Percentiles rank a stretch among this genome's conserved stretches.
These are phyloP conservation scores for Notechis scutatus DNA, from an alignment of 2,113 vertebrate genomes.

Conservation along the genomic window DNA sequence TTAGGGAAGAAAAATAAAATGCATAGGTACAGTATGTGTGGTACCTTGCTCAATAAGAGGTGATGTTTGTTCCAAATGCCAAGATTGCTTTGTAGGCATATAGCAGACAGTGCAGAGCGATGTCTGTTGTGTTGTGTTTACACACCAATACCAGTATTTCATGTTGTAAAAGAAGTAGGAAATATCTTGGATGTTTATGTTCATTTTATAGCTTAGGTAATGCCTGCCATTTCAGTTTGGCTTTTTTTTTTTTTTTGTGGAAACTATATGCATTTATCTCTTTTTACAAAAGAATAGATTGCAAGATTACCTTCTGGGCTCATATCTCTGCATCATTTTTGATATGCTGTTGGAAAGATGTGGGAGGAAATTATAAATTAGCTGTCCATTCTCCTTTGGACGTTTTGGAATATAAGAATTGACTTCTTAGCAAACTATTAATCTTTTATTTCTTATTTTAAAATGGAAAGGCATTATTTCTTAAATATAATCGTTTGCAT, in stretches of 20 bases:
- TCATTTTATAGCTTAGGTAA: not conserved
- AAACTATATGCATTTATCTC: not conserved
- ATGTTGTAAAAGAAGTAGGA: not conserved
- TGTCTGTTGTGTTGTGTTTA: not conserved
- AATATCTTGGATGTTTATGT: not conserved
- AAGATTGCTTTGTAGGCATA: not conserved
- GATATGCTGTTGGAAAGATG: not conserved
- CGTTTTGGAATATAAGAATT: not conserved
- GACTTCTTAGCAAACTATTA: not conserved
- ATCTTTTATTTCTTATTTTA: not conserved
- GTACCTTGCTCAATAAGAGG: too few species aligned
- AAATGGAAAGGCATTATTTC: not conserved
- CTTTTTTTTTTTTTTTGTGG: not conserved
- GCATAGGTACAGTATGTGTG: too few species aligned
- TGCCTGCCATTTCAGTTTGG: not conserved
- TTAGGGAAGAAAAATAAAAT: too few species aligned
- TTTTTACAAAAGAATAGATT: not conserved
- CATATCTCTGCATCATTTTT: not conserved
- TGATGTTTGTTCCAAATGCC: not conserved
- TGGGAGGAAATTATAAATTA: not conserved
- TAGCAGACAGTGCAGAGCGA: not conserved
- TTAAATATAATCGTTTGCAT: not conserved
- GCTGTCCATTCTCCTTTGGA: not conserved
- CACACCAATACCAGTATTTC: not conserved
- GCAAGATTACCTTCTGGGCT: not conserved